These are phyloP conservation scores for Drosophila paracracens DNA, from an alignment of 2,888 invertebrate genomes.

Conservation along the genomic window DNA sequence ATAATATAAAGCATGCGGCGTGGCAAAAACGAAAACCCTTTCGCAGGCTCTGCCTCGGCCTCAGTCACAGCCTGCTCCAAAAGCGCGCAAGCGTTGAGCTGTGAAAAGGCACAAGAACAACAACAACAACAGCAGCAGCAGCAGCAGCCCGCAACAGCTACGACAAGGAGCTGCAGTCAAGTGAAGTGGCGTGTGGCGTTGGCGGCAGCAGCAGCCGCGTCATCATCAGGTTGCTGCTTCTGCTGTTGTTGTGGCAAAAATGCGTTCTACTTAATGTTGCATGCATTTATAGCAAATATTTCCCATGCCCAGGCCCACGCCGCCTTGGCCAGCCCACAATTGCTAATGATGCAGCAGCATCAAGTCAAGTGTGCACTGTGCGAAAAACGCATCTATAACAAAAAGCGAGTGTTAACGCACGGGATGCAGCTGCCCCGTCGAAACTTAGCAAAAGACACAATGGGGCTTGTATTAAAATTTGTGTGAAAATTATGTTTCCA, in stretches of 20 bases:
- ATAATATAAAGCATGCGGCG: constrained; percentile 64
- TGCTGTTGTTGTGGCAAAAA: constrained; percentile 59
- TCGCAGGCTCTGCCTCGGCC: constrained; percentile 30
- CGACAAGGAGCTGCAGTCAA: constrained; percentile 65
- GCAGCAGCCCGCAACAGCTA: constrained; percentile 21
- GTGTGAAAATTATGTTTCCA: background rate
- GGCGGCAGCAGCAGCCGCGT: constrained; percentile 39
- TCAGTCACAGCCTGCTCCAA: constrained; percentile 48
- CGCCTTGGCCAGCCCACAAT: constrained; percentile 67
- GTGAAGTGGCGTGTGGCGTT: constrained; percentile 76
- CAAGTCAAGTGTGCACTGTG: background rate
- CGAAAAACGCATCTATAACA: background rate
- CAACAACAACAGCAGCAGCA: constrained; percentile 34
- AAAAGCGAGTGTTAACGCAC: background rate
- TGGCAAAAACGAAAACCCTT: constrained; percentile 58
- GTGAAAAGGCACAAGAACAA: constrained; percentile 63
- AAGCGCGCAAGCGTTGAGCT: constrained; percentile 76
- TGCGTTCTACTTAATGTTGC: constrained; percentile 79
- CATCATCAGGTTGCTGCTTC: constrained; percentile 42
- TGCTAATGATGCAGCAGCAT: constrained; percentile 68
- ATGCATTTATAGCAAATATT: constrained; percentile 80
- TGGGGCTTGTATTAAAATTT: background rate
- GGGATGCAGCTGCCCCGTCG: background rate
- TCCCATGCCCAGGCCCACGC: constrained; percentile 64
- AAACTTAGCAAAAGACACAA: background rate